These are phyloP conservation scores for Nephrotoma appendiculata DNA, from an alignment of 2,888 invertebrate species.

Conservation along the genomic window DNA sequence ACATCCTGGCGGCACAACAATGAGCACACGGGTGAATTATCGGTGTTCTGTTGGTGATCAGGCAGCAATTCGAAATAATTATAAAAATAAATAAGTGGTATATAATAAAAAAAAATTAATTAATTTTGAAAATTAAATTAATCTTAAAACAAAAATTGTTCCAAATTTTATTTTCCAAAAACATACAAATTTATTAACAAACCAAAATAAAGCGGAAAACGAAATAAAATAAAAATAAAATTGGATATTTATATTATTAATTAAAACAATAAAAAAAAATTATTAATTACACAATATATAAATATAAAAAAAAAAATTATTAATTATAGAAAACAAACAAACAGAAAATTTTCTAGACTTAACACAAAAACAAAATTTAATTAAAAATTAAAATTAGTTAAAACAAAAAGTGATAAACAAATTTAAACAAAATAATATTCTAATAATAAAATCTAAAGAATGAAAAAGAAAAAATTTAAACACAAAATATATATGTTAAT, in stretches of 20 bases:
- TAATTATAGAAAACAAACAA: not conserved
- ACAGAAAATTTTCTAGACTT: not conserved
- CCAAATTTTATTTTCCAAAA: not conserved
- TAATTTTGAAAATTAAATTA: not conserved
- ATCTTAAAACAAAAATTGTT: not conserved
- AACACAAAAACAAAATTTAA: not conserved
- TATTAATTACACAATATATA: not conserved
- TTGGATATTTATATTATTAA: not conserved
- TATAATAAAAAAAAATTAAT: not conserved
- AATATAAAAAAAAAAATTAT: not conserved
- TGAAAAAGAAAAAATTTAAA: not conserved
- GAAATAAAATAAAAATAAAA: not conserved
- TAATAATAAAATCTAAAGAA: not conserved
- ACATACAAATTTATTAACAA: not conserved
- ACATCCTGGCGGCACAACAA: slow-evolving; percentile 58
- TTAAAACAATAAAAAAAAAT: not conserved
- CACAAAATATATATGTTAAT: not conserved
- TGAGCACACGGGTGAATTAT: slow-evolving; percentile 57
- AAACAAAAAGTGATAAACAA: not conserved
- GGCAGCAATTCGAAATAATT: slow-evolving; percentile 7
- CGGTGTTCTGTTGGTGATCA: slow-evolving; percentile 69
- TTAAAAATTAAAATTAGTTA: not conserved
- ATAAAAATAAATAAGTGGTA: not conserved
- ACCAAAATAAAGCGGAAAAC: not conserved
- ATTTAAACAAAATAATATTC: not conserved